Percentiles rank a stretch among this genome's conserved stretches.
Conservation (phyloP, 2,888 invertebrate species). For the Sepioteuthis lessoniana region DNA sequence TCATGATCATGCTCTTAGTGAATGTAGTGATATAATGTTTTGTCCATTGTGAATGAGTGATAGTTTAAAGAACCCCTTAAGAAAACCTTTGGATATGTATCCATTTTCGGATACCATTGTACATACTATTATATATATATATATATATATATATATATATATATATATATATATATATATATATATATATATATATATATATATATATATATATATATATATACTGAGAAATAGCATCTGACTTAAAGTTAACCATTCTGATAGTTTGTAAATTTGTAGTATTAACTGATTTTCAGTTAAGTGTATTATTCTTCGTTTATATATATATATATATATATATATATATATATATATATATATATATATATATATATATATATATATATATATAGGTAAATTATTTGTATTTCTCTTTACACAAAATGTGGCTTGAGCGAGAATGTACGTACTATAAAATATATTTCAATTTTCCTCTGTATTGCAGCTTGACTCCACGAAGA, state of each 20-base stretch:
- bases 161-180: background rate
- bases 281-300: background rate
- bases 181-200: background rate
- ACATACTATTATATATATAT: background rate
- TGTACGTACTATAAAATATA: too few species aligned
- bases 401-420: too few species aligned
- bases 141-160: too few species aligned
- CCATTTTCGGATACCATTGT: background rate
- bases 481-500: too few species aligned
- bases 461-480: too few species aligned
- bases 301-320: background rate
- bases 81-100: background rate
- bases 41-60: background rate
- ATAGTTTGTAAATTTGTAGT: background rate
- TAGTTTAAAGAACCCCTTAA: background rate
- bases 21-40: background rate
- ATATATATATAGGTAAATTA: background rate
- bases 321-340: background rate
- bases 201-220: background rate
- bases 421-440: too few species aligned
- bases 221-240: background rate
- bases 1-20: background rate
- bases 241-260: background rate
- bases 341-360: background rate
- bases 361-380: background rate